Conservation (phyloP, 2,113 vertebrate species). For the Coryphaenoides rupestris region DNA sequence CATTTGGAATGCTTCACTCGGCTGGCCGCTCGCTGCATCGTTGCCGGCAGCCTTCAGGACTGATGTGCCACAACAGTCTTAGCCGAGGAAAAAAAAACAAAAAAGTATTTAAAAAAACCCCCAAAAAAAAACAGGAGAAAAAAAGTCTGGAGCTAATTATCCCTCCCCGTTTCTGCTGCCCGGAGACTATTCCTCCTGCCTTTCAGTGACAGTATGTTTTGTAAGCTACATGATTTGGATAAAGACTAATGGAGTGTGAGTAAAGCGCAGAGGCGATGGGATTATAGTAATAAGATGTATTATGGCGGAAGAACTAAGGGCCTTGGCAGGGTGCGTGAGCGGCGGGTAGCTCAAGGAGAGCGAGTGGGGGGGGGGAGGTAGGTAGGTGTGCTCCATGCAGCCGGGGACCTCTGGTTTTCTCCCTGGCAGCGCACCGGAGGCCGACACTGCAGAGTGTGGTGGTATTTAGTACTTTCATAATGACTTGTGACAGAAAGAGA, state of each 20-base stretch:
- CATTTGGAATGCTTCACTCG: constrained; percentile 41
- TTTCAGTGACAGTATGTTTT: constrained; percentile 66
- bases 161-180: constrained; percentile 36
- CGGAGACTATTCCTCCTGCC: constrained; percentile 52
- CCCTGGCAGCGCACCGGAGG: too few relatives aligned
- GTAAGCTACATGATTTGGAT: constrained; percentile 64
- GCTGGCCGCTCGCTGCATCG: constrained; percentile 55
- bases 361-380: neutral
- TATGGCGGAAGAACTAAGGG: constrained; percentile 60
- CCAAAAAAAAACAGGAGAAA: too few relatives aligned
- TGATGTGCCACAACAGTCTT: constrained; percentile 49
- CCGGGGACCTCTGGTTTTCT: too few relatives aligned
- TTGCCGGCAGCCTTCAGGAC: constrained; percentile 53
- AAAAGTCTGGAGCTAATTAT: constrained; percentile 67
- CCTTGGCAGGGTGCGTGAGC: constrained; percentile 57
- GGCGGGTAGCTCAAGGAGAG: constrained; percentile 44
- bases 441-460: too few relatives aligned
- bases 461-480: too few relatives aligned
- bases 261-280: constrained; percentile 57
- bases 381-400: too few relatives aligned
- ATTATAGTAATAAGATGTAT: constrained; percentile 74
- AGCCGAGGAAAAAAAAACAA: constrained; percentile 12
- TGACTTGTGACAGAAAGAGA: too few relatives aligned
- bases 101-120: too few relatives aligned
- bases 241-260: constrained; percentile 70